Base-by-base conservation (phyloP, 2,888 invertebrate species). In the Leucophenga montana region DNA sequence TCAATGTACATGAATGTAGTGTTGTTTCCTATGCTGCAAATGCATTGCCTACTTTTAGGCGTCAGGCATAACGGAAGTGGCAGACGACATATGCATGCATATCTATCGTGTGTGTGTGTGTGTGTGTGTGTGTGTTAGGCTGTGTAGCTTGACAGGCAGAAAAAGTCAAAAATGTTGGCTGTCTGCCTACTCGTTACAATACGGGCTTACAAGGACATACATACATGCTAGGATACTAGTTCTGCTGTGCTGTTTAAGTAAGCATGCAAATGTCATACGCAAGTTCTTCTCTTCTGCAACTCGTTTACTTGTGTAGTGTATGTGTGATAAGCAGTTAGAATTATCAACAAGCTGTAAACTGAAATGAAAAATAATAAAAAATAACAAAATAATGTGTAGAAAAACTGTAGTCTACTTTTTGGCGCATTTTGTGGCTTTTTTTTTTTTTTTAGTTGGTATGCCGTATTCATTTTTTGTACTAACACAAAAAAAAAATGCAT, bases 201-300 rank as follows among this genome's bases (percentile, higher is more conserved):
- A 39, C 39, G 39, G 39, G 39, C 39, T 39, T 39, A 11, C 39
- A 11, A 39, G 39, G 5, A 39, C 27, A 27, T 3, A 27, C 27
- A 27, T 27, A 27, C 39, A 39, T 39, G 39, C 9, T 39, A 54
- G 11, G 2, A 20, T 54, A 20, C 18, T 53, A 16, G 54, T 39
- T 3, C 27, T 39, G 39, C 18, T 22, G 62, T 82, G 75, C 83
- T 82, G 82, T 80, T 83, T 76, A 82, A 82, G 80, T 80, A 83
- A 79, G 78, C 83, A 84, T 84, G 80, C 82, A 80, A 80, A 83
- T 81, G 79, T 82, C 77, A 81, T 64, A 33, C 78, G 75, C 80
- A 83, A 77, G 79, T 72, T 71, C 70, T 50, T 2, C 5, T 1
- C 8, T 14, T 14, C n/a, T 50, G 14, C 9, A 5, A n/a, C n/a